Conservation (phyloP, 2,888 invertebrate genomes). For the Ariolimax columbianus region DNA sequence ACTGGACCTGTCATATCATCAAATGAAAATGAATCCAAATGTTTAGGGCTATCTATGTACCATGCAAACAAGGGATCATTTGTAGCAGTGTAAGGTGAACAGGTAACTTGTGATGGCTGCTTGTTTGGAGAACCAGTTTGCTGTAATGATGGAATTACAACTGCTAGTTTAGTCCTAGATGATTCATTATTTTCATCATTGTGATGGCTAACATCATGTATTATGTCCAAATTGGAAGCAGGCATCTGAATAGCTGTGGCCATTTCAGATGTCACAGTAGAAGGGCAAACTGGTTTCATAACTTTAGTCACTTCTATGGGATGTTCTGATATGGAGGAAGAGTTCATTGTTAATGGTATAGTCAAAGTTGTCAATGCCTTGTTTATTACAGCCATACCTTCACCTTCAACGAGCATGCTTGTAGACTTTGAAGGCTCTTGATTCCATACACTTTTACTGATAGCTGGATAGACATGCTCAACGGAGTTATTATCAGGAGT, state of each 20-base stretch:
- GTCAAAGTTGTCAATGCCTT: not conserved
- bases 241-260: not conserved
- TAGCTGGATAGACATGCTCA: not conserved
- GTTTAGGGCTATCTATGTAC: not conserved
- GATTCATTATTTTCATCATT: not conserved
- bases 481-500: too few relatives aligned
- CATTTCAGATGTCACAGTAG: not conserved
- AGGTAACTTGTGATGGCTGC: not conserved
- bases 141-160: not conserved
- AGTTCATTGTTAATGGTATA: not conserved
- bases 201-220: not conserved
- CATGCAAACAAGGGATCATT: slow-evolving; percentile 37
- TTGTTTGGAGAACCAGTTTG: not conserved
- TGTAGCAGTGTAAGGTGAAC: not conserved
- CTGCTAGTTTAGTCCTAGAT: not conserved
- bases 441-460: not conserved
- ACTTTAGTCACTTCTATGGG: not conserved
- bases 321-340: not conserved
- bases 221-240: not conserved
- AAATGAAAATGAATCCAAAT: not conserved
- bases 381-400: not conserved
- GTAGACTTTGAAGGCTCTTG: not conserved
- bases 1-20: not conserved
- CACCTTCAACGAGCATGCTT: not conserved
- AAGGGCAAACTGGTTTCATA: not conserved